Percentiles rank a stretch among this genome's conserved stretches.
Conservation (phyloP, 2,113 vertebrate genomes). For the Anguilla japonica region DNA sequence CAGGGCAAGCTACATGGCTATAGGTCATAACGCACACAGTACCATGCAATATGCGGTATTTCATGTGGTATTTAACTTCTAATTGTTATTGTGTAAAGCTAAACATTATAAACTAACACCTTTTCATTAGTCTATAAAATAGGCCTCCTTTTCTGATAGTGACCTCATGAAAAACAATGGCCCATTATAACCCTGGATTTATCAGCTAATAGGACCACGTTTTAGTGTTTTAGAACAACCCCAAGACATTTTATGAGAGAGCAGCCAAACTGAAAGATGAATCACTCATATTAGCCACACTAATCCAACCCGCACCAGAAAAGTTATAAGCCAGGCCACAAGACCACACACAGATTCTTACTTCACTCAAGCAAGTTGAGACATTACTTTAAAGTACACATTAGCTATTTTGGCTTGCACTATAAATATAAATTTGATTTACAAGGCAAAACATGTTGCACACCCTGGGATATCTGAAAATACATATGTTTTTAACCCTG, state of each 20-base stretch:
- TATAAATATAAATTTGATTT: neutral
- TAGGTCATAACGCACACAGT: too few species aligned
- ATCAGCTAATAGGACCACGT: neutral
- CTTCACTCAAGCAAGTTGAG: neutral
- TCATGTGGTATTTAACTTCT: too few species aligned
- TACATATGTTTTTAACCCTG: too few species aligned
- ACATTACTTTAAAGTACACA: neutral
- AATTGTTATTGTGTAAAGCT: too few species aligned
- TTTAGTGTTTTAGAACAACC: neutral
- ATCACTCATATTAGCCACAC: neutral
- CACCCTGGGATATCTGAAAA: neutral
- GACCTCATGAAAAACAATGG: neutral
- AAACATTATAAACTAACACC: too few species aligned
- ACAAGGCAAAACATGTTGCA: neutral
- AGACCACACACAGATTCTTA: neutral
- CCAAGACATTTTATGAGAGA: neutral
- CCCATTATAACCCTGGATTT: neutral
- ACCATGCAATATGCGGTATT: too few species aligned
- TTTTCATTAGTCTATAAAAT: neutral
- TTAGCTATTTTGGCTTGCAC: neutral
- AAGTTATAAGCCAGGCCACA: neutral
- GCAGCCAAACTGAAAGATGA: neutral
- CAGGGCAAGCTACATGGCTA: too few species aligned
- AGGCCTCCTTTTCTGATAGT: neutral
- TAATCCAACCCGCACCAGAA: neutral